phyloP scores from a whole-genome alignment of 1,140 invertebrate species.

The Acromyrmex heyeri region DNA sequence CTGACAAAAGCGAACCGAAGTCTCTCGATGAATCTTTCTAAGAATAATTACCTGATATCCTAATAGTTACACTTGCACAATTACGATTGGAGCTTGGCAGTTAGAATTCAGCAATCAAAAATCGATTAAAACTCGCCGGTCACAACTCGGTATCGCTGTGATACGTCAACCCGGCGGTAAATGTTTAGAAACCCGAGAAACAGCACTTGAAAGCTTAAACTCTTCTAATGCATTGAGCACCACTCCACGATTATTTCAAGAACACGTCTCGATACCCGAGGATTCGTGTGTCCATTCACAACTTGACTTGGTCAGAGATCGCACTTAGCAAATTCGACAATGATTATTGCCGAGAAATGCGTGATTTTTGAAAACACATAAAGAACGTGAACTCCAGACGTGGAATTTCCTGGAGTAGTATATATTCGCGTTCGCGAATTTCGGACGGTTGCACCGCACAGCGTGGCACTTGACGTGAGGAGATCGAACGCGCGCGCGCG shows the following conservation, averaged over 20 bases:
- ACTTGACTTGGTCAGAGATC: not conserved
- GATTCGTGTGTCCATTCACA: not conserved
- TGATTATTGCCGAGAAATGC: not conserved
- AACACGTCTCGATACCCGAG: constrained; percentile 11
- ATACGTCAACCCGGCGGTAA: not conserved
- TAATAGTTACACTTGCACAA: constrained; percentile 29
- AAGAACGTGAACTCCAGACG: not conserved
- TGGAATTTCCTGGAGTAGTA: not conserved
- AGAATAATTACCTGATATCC: constrained; percentile 46
- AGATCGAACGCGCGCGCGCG: not conserved
- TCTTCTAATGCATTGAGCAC: not conserved
- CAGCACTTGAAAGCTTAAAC: not conserved
- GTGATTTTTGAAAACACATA: not conserved
- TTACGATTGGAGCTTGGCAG: not conserved
- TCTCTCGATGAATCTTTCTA: constrained; percentile 3
- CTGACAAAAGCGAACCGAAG: not conserved
- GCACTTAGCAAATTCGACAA: constrained; percentile 1
- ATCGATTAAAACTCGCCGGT: not conserved
- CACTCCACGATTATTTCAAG: constrained; percentile 29
- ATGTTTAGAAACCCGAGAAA: constrained; percentile 5
- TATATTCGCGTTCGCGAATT: not conserved
- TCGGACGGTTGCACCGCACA: not conserved
- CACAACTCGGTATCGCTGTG: not conserved
- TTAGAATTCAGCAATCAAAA: not conserved
- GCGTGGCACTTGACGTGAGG: constrained; percentile 6